Base-by-base conservation (phyloP, 2,888 invertebrate genomes). In the Loripinus fragilis region DNA sequence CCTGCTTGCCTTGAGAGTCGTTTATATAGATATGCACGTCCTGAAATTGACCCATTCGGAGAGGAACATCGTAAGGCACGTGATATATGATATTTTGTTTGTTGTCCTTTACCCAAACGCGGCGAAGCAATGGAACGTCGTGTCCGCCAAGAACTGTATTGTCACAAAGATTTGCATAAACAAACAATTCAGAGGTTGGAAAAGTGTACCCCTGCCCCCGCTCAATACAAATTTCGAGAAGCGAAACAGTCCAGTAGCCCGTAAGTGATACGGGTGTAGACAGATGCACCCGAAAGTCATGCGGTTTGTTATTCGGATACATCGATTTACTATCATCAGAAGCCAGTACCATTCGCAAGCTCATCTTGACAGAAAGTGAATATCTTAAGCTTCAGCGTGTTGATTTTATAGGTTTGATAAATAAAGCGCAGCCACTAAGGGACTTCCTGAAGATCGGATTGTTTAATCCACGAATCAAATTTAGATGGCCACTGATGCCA, bases 101-200 rank as follows among this genome's bases (percentile, higher is more conserved):
- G 45, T 45, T 45, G 45, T 45, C 45, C 17, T 45, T 45, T 17
- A 45, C 7, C 45, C 45, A 45, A 45, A 45, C 45, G 17, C 45
- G 45, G 17, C 45, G 45, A 45, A 45, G 45, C 45, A 45, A 17
- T 45, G 45, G 45, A 45, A 45, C 45, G 45, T 45, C 45, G 45
- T 45, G 45, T 45, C 45, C 45, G n/a, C 45, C 45, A 45, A 45
- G 45, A 20, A 45, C 45, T 45, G 45, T 45, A 45, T 45, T 45
- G 20, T 45, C 45, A 17, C 45, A 45, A 8, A 45, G 45, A 45
- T 45, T 45, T 45, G 45, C 8, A 45, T 15, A 45, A 45, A 45
- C 45, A 45, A 45, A 45, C 17, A 45, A 45, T 45, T 45, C 45
- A 17, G 45, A 12, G 45, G 45, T 45, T 45, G 45, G n/a, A 45